Percentiles rank a stretch among this genome's conserved stretches.
These are phyloP conservation scores for Linnaemya tessellans DNA, from an alignment of 2,888 invertebrate species.

Conservation along the genomic window DNA sequence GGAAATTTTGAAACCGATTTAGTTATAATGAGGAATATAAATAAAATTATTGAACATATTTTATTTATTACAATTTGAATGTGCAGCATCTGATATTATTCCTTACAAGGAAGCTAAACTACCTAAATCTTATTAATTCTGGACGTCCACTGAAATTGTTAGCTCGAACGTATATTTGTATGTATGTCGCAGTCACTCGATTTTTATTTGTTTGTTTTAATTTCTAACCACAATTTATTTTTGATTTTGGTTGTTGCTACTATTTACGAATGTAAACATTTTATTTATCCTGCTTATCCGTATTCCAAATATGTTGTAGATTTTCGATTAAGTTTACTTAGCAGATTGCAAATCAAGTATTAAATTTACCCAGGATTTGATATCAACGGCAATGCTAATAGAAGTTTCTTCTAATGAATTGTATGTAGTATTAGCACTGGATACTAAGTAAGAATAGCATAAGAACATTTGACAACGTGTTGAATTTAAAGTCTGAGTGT, in stretches of 20 bases:
- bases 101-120: neutral
- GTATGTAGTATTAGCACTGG: constrained; percentile 41
- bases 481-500: constrained; percentile 52
- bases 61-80: too few relatives aligned
- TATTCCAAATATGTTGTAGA: constrained; percentile 51
- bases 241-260: constrained; percentile 31
- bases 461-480: constrained; percentile 52
- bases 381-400: constrained; percentile 24
- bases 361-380: constrained; percentile 9
- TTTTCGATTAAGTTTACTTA: constrained; percentile 57
- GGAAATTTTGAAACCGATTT: too few relatives aligned
- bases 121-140: constrained; percentile 35
- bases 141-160: constrained; percentile 31
- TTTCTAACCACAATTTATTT: constrained; percentile 52
- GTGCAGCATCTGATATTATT: too few relatives aligned
- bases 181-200: constrained; percentile 4
- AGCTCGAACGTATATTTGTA: neutral
- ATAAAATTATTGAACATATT: too few relatives aligned
- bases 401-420: constrained; percentile 56
- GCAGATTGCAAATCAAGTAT: constrained; percentile 54
- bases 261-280: constrained; percentile 41
- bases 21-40: too few relatives aligned
- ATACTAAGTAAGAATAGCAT: neutral
- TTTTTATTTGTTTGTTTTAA: constrained; percentile 49
- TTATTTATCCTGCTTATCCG: constrained; percentile 52